phyloP scores from a whole-genome alignment of 2,888 invertebrate species.

The Phorcus lineatus region DNA sequence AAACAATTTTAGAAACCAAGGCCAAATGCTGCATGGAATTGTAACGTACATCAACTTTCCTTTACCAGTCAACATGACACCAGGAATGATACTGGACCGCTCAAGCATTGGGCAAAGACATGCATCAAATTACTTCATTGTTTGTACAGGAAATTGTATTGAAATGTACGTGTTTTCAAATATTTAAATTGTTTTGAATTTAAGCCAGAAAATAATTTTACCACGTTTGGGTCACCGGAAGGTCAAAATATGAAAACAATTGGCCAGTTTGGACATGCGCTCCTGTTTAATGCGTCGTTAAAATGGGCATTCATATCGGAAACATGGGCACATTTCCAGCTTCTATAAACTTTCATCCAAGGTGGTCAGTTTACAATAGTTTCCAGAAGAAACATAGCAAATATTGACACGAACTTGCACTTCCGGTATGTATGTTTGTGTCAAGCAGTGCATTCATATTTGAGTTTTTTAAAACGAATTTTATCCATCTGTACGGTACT shows the following conservation, averaged over 20 bases:
- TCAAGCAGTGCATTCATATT: background rate
- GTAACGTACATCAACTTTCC: too few relatives aligned
- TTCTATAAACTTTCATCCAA: background rate
- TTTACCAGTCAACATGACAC: too few relatives aligned
- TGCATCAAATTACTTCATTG: background rate
- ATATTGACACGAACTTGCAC: background rate
- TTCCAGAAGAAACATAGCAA: background rate
- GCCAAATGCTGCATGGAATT: too few relatives aligned
- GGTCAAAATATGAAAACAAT: slow-evolving; percentile 5
- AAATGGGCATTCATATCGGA: background rate
- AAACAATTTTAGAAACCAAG: too few relatives aligned
- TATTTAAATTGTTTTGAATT: too few relatives aligned
- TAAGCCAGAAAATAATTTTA: background rate
- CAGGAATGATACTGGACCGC: too few relatives aligned
- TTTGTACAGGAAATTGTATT: too few relatives aligned
- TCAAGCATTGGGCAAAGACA: too few relatives aligned
- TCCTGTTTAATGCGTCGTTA: background rate
- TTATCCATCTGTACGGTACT: too few relatives aligned
- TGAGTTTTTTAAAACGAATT: background rate
- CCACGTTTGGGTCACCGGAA: background rate
- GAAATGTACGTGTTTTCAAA: too few relatives aligned
- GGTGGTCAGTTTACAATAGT: background rate
- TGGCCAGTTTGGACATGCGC: background rate
- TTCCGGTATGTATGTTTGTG: background rate
- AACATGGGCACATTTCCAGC: background rate